phyloP scores from a whole-genome alignment of 2,888 invertebrate genomes.

The Elegia similella region DNA sequence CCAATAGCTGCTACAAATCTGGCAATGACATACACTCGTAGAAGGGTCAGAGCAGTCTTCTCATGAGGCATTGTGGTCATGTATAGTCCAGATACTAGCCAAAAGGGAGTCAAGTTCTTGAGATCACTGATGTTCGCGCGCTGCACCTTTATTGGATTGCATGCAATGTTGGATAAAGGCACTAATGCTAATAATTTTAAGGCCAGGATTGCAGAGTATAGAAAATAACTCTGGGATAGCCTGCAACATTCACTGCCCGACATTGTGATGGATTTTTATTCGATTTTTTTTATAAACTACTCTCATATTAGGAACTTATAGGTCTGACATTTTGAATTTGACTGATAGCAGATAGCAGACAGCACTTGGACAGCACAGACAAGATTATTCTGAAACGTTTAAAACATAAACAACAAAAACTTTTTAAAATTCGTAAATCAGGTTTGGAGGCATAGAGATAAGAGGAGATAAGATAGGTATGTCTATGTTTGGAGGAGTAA shows the following conservation, averaged over 20 bases:
- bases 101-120: conserved; percentile 56
- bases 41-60: conserved; percentile 33
- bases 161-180: conserved; percentile 40
- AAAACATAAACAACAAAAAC: not conserved
- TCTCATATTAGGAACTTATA: not conserved
- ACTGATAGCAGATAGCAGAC: not conserved
- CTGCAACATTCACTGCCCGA: not conserved
- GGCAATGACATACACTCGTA: conserved; percentile 40
- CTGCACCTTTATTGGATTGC: conserved; percentile 40
- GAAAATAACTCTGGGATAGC: conserved; percentile 34
- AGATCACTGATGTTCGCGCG: conserved; percentile 50
- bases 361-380: too few species aligned
- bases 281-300: not conserved
- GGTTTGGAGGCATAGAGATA: too few species aligned
- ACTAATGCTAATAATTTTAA: conserved; percentile 36
- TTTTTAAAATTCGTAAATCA: too few species aligned
- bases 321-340: not conserved
- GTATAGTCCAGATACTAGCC: conserved; percentile 54
- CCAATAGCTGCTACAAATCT: conserved; percentile 41
- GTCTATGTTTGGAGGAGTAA: too few species aligned
- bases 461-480: too few species aligned
- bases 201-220: conserved; percentile 35
- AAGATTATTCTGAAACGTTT: not conserved
- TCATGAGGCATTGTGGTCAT: conserved; percentile 46
- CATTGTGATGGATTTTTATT: not conserved